phyloP scores from a whole-genome alignment of 2,797 vertebrate genomes.

The Helostoma temminkii region DNA sequence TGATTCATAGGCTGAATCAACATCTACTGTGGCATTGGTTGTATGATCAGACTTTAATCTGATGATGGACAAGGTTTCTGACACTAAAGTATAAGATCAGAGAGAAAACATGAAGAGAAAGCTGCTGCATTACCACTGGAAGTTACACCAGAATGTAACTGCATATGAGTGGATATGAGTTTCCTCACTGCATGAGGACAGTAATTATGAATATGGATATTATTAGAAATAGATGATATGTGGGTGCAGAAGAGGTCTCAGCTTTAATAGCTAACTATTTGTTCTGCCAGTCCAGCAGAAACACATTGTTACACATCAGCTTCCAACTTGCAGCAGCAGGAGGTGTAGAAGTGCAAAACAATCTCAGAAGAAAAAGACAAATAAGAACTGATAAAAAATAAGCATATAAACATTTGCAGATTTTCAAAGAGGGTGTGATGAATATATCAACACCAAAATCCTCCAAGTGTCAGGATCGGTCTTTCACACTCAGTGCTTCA shows the following conservation, averaged over 20 bases:
- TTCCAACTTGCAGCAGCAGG: no score
- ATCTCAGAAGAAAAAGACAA: not conserved
- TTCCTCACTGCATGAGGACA: no score
- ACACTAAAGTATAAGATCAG: slow-evolving; percentile 8
- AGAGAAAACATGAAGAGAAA: not conserved
- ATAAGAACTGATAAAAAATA: not conserved
- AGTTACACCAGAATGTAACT: not conserved
- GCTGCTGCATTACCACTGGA: not conserved
- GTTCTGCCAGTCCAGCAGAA: no score
- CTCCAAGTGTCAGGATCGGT: not conserved
- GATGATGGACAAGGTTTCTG: slow-evolving; percentile 1
- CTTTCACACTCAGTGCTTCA: not conserved
- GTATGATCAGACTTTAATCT: slow-evolving; percentile 22
- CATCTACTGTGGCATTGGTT: slow-evolving; percentile 8
- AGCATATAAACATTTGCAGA: not conserved
- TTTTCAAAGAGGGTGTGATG: not conserved
- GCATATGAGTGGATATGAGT: not conserved
- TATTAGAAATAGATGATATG: slow-evolving; percentile 6
- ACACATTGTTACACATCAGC: no score
- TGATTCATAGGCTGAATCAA: slow-evolving; percentile 56
- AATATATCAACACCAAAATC: not conserved
- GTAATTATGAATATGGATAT: slow-evolving; percentile 12
- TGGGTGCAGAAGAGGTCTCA: no score
- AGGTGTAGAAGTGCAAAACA: not conserved
- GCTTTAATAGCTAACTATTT: no score